phyloP scores from a whole-genome alignment of 2,888 invertebrate genomes.

The Spialia ferax region DNA sequence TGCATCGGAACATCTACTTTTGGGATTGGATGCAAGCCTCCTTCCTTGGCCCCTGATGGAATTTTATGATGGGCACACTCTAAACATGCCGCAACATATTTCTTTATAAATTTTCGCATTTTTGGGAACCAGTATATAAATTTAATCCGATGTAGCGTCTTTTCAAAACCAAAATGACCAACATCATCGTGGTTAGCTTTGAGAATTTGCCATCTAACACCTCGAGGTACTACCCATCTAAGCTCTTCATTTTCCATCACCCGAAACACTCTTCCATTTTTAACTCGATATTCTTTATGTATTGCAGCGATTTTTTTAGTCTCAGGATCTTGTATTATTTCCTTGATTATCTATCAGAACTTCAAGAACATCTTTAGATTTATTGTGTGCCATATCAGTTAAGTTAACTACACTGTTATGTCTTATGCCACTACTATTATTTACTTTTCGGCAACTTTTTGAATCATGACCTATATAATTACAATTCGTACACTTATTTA shows the following conservation, averaged over 20 bases:
- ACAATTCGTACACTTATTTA: not conserved
- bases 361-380: not conserved
- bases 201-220: not conserved
- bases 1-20: not conserved
- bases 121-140: not conserved
- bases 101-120: not conserved
- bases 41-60: not conserved
- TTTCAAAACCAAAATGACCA: slow-evolving; percentile 4
- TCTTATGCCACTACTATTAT: not conserved
- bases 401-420: not conserved
- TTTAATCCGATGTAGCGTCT: not conserved
- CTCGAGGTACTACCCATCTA: not conserved
- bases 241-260: not conserved
- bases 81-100: not conserved
- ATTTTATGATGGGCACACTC: not conserved
- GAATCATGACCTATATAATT: not conserved
- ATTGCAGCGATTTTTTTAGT: not conserved
- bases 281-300: not conserved
- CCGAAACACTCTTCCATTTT: not conserved
- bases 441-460: not conserved
- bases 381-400: not conserved
- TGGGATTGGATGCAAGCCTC: not conserved
- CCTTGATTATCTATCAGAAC: not conserved
- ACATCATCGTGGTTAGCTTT: not conserved
- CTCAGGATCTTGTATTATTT: not conserved